These are phyloP conservation scores for Pantelozetes paolii DNA, from an alignment of 2,888 invertebrate species.

Conservation along the genomic window DNA sequence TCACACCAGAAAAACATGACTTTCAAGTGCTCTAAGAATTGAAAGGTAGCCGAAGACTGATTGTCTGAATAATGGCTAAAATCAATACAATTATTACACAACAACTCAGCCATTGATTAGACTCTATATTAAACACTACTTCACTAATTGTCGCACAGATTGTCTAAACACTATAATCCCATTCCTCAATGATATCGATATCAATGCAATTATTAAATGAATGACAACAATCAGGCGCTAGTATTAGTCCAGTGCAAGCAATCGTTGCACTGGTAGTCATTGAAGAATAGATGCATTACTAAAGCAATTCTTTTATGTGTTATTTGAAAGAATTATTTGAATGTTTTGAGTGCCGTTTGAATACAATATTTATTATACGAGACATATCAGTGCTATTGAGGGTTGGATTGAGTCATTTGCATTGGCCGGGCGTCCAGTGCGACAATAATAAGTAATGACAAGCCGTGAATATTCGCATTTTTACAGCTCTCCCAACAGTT, in stretches of 20 bases:
- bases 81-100: conserved; percentile 2
- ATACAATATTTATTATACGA: not conserved
- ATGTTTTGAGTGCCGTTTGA: conserved; percentile 17
- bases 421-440: conserved; percentile 7
- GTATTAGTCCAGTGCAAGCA: not conserved
- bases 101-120: not conserved
- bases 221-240: not conserved
- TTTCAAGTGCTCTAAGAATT: conserved; percentile 30
- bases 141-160: not conserved
- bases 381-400: not conserved
- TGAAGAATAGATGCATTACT: not conserved
- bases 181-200: not conserved
- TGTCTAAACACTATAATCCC: not conserved
- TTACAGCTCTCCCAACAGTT: conserved; percentile 35
- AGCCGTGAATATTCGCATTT: conserved; percentile 33
- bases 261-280: not conserved
- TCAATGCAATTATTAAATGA: not conserved
- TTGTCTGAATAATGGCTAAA: not conserved
- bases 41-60: conserved; percentile 32
- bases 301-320: not conserved
- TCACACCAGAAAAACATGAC: conserved; percentile 21
- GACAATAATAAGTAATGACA: conserved; percentile 30
- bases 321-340: not conserved
- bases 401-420: conserved; percentile 25
- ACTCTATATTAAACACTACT: conserved; percentile 14